phyloP scores from a whole-genome alignment of 2,113 vertebrate species.

The Rhizomys pruinosus region DNA sequence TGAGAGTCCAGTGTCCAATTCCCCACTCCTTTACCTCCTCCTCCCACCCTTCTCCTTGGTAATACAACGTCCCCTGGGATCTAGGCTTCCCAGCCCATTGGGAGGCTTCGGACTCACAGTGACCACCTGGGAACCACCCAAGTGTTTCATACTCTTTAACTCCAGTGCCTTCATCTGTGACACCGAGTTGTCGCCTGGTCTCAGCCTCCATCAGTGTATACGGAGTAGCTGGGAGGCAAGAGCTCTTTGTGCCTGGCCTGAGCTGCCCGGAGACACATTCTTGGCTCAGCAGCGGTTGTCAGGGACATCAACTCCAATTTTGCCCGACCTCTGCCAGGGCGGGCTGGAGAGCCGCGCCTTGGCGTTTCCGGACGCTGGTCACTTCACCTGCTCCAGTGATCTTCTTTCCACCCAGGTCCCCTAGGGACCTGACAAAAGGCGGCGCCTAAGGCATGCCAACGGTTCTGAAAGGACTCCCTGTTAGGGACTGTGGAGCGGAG shows the following conservation, averaged over 20 bases:
- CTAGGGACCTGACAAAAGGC: conserved; percentile 64
- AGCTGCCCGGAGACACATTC: background rate
- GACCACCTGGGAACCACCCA: background rate
- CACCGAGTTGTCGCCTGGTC: background rate
- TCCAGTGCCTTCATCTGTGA: background rate
- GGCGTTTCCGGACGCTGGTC: background rate
- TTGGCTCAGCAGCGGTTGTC: background rate
- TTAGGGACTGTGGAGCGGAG: background rate
- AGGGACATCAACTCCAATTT: background rate
- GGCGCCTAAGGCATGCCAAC: background rate
- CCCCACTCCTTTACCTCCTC: background rate
- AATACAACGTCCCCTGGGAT: background rate
- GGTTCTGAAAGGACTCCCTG: background rate
- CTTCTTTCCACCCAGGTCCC: background rate
- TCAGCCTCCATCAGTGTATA: background rate
- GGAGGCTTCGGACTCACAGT: background rate
- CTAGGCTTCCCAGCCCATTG: background rate
- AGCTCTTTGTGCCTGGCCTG: conserved; percentile 34
- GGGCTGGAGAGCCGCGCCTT: background rate
- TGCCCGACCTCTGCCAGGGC: background rate
- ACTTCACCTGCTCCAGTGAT: background rate
- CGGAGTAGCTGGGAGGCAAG: background rate
- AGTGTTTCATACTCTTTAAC: background rate
- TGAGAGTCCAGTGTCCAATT: background rate
- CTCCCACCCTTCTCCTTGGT: background rate